Evolutionary conservation across 2,888 invertebrate genomes (phyloP).

Genomic region (Amitus sp.): DNA sequence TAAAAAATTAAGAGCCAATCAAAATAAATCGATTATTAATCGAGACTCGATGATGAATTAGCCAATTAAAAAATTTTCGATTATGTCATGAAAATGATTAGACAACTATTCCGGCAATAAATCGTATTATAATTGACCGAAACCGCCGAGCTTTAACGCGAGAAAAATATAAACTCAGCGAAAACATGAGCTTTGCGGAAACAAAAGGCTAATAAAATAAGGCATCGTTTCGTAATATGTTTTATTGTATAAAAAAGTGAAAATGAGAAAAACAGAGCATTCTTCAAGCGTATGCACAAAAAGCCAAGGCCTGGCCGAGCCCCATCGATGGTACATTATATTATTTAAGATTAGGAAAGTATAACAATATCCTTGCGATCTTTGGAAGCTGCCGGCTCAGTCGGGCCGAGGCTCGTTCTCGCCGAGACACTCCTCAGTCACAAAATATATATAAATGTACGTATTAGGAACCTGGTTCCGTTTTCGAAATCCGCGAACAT

Average conservation of each 20-base stretch:
- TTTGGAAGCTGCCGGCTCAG: slow-evolving; percentile 53
- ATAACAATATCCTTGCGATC: slow-evolving; percentile 49
- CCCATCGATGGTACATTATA: slow-evolving; percentile 44
- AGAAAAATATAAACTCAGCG: slow-evolving; percentile 20
- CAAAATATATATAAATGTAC: slow-evolving; percentile 46
- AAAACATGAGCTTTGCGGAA: no score
- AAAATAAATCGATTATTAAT: no score
- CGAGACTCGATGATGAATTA: no score
- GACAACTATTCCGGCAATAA: no score
- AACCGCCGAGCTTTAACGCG: no score
- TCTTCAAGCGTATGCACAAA: slow-evolving; percentile 47
- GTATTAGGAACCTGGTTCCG: slow-evolving; percentile 52
- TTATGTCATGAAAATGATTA: no score
- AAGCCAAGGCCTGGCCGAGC: slow-evolving; percentile 48
- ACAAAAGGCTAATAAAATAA: slow-evolving; percentile 40
- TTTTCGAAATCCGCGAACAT: slow-evolving; percentile 35
- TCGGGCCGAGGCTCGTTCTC: slow-evolving; percentile 48
- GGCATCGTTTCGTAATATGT: slow-evolving; percentile 50
- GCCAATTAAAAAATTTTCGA: no score
- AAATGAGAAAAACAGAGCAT: slow-evolving; percentile 57
- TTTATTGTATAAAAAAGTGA: slow-evolving; percentile 59
- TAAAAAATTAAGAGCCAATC: no score
- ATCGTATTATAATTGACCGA: no score
- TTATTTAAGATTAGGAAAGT: slow-evolving; percentile 44
- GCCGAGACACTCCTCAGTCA: slow-evolving; percentile 57